These are phyloP conservation scores for Rhynchophorus ferrugineus DNA, from an alignment of 1,140 invertebrate genomes.

Conservation along the genomic window DNA sequence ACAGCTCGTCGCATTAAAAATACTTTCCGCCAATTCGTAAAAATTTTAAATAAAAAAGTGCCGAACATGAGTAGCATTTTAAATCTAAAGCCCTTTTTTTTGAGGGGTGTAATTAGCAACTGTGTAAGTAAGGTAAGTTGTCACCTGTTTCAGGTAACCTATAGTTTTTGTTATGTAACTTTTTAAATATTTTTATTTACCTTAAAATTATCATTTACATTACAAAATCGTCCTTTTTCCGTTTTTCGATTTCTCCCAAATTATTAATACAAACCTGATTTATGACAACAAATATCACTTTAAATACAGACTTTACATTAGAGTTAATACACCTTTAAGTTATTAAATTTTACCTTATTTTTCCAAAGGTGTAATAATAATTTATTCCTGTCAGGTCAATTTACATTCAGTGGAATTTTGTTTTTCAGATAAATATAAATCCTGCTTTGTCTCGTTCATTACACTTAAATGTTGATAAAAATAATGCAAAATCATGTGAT, in stretches of 20 bases:
- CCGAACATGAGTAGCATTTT: constrained; percentile 25
- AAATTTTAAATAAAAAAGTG: background rate
- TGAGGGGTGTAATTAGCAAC: constrained; percentile 17
- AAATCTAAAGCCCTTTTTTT: constrained; percentile 15
- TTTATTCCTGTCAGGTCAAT: too few species aligned
- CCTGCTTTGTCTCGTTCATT: constrained; percentile 15
- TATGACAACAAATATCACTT: too few species aligned
- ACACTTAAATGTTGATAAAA: constrained; percentile 27
- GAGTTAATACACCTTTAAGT: too few species aligned
- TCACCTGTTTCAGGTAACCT: constrained; percentile 9
- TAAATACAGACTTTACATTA: too few species aligned
- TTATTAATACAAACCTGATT: too few species aligned
- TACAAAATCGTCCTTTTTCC: too few species aligned
- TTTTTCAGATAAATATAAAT: background rate
- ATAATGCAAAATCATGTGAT: constrained; percentile 22
- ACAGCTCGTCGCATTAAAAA: background rate
- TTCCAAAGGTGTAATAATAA: too few species aligned
- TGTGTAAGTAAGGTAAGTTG: constrained; percentile 19
- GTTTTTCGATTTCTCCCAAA: background rate
- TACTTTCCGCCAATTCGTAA: background rate
- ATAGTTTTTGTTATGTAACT: constrained; percentile 16
- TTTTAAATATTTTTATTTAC: constrained; percentile 14
- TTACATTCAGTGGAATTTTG: background rate
- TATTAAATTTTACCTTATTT: background rate
- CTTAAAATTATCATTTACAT: constrained; percentile 2